A percentile compares a stretch with the other conserved stretches of the same genome.
Conservation (phyloP, 2,113 vertebrate genomes). For the Peromyscus maniculatus region DNA sequence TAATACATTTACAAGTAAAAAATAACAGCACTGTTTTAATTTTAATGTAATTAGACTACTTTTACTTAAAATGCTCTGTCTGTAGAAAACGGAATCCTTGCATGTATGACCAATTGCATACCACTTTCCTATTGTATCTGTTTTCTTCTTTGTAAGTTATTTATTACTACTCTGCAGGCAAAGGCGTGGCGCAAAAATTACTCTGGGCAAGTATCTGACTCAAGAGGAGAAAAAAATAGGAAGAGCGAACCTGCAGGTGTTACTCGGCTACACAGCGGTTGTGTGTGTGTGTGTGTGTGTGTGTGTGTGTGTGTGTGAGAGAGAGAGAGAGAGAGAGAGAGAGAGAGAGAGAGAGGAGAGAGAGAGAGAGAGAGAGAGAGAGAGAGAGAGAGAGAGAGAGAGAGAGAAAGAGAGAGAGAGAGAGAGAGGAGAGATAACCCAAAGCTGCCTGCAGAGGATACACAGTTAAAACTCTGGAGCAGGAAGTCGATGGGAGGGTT, state of each 20-base stretch:
- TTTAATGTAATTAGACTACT: constrained; percentile 29
- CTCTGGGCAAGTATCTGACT: background rate
- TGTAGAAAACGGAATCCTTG: constrained; percentile 34
- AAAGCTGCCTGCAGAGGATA: background rate
- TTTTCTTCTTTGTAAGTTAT: constrained; percentile 47
- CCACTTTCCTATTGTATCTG: background rate
- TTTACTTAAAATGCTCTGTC: constrained; percentile 37
- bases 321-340: too few relatives aligned
- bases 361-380: too few relatives aligned
- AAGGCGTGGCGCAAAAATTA: constrained; percentile 43
- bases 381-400: too few relatives aligned
- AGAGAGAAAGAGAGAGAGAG: too few relatives aligned
- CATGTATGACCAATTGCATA: background rate
- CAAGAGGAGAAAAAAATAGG: background rate
- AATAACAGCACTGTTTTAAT: constrained; percentile 32
- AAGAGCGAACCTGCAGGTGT: background rate
- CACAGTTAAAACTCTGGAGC: background rate
- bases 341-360: too few relatives aligned
- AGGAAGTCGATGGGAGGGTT: background rate
- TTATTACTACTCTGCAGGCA: background rate
- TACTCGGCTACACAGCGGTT: background rate
- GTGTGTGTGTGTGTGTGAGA: too few relatives aligned
- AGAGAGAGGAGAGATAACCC: too few relatives aligned
- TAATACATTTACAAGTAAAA: background rate
- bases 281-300: too few relatives aligned